Conservation (phyloP, 2,113 vertebrate genomes). For the Grammomys dolichurus region DNA sequence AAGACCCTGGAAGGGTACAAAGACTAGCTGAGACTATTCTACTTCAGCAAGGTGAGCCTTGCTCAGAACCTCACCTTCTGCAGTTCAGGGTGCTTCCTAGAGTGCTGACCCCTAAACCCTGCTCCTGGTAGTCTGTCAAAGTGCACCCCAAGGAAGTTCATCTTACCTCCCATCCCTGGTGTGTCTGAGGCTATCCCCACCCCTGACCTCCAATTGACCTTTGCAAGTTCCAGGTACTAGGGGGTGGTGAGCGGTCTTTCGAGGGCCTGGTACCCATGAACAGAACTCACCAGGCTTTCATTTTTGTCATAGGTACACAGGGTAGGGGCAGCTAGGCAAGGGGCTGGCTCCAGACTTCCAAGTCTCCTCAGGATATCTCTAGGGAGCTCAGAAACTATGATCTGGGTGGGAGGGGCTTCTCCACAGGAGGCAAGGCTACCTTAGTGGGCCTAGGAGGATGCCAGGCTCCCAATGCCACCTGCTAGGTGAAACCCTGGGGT, state of each 20-base stretch:
- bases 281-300: not conserved
- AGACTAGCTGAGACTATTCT: not conserved
- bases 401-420: not conserved
- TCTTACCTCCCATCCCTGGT: not conserved
- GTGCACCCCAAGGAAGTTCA: not conserved
- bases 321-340: not conserved
- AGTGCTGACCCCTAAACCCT: fast-evolving
- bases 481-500: not conserved
- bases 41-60: not conserved
- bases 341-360: not conserved
- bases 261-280: not conserved
- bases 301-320: not conserved
- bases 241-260: no score
- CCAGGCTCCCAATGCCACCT: not conserved
- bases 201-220: not conserved
- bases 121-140: not conserved
- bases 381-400: not conserved
- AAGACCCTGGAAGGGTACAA: not conserved
- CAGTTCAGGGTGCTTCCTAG: not conserved
- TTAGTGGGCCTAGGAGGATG: not conserved
- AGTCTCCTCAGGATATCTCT: not conserved
- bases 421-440: not conserved
- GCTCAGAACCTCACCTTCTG: not conserved
- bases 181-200: not conserved
- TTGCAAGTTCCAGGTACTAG: not conserved